Percentiles rank a stretch among this genome's conserved stretches.
Conservation (phyloP, 92 coral and sea anemone genomes). For the Galaxea fascicularis region DNA sequence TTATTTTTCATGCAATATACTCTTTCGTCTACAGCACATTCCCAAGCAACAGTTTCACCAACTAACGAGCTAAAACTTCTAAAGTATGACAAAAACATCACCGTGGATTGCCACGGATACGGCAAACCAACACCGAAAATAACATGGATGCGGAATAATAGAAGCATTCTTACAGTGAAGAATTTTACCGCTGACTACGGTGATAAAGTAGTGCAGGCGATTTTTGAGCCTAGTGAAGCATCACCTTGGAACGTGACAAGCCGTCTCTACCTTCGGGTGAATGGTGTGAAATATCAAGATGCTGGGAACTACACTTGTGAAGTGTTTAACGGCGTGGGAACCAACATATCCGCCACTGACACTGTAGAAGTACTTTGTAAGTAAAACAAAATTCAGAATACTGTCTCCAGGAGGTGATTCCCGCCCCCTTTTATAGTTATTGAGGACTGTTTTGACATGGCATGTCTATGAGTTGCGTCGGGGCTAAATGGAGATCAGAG, state of each 20-base stretch:
- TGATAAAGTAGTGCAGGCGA: slow-evolving; percentile 49
- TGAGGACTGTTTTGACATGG: no score
- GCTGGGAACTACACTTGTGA: slow-evolving; percentile 83
- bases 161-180: background rate
- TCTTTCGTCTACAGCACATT: slow-evolving; percentile 37
- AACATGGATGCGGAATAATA: slow-evolving; percentile 43
- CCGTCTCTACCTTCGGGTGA: slow-evolving; percentile 65
- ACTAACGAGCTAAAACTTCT: slow-evolving; percentile 27
- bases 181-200: slow-evolving; percentile 7
- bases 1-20: no score
- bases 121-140: slow-evolving; percentile 68
- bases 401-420: background rate
- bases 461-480: no score
- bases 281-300: slow-evolving; percentile 63
- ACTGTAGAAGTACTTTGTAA: slow-evolving; percentile 65
- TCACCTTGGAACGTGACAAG: slow-evolving; percentile 59
- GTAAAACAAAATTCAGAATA: slow-evolving; percentile 5
- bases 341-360: slow-evolving; percentile 6
- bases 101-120: slow-evolving; percentile 66
- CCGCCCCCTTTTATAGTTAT: no score
- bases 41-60: slow-evolving; percentile 31
- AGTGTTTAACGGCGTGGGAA: slow-evolving; percentile 43
- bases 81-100: slow-evolving; percentile 24
- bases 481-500: no score
- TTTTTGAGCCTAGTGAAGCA: background rate